These are phyloP conservation scores for Elymnias hypermnestra DNA, from an alignment of 1,140 invertebrate species.

Conservation along the genomic window DNA sequence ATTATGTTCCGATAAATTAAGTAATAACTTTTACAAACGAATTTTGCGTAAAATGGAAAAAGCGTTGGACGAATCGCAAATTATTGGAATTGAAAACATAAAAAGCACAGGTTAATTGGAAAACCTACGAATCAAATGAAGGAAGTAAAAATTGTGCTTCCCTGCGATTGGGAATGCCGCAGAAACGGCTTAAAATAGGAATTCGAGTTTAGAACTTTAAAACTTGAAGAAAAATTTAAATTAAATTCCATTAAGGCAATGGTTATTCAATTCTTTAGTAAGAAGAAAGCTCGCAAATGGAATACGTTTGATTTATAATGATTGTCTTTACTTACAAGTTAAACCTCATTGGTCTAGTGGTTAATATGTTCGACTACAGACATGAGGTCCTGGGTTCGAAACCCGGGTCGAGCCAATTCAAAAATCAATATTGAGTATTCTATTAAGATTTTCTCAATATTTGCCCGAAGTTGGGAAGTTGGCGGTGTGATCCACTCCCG, in stretches of 20 bases:
- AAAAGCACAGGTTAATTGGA: background rate
- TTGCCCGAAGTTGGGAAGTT: no score
- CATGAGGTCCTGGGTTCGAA: no score
- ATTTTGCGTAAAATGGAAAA: no score
- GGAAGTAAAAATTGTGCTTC: background rate
- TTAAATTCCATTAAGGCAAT: background rate
- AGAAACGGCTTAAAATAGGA: background rate
- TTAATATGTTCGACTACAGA: no score
- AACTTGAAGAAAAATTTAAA: slow-evolving; percentile 1
- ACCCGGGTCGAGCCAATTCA: no score
- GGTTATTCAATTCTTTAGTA: background rate
- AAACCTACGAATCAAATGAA: background rate
- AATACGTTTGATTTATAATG: background rate
- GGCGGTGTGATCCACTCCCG: no score
- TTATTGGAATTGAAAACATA: slow-evolving; percentile 3
- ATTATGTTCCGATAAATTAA: no score
- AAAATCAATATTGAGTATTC: no score
- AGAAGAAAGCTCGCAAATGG: background rate
- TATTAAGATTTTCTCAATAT: no score
- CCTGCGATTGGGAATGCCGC: background rate
- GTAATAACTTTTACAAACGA: no score
- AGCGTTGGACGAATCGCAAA: slow-evolving; percentile 11
- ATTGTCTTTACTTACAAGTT: no score
- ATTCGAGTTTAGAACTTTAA: background rate
- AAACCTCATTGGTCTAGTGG: no score